Evolutionary conservation across 2,113 vertebrate species (phyloP).

Genomic region (Axis porcinus): DNA sequence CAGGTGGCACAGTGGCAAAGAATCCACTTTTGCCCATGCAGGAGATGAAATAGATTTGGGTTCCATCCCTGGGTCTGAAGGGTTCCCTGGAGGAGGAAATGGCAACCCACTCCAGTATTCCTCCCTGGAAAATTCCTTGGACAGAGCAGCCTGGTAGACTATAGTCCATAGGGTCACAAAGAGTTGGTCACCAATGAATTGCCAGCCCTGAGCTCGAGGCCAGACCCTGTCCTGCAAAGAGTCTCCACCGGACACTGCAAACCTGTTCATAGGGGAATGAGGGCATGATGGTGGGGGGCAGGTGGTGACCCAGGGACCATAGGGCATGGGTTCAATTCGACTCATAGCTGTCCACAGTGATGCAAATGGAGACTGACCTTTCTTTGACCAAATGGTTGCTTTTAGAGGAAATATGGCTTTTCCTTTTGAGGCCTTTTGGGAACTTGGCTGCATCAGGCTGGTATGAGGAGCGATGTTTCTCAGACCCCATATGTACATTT

Average conservation of each 20-base stretch:
- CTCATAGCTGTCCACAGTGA: neutral
- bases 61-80: neutral
- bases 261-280: neutral
- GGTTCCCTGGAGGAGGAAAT: neutral
- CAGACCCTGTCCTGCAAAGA: fast-evolving
- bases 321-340: too few relatives aligned
- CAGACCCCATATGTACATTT: neutral
- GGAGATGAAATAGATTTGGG: neutral
- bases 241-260: neutral
- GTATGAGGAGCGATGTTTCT: neutral
- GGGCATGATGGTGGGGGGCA: neutral
- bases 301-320: neutral
- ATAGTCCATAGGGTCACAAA: neutral
- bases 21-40: neutral
- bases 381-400: constrained; percentile 68
- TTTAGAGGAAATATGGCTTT: constrained; percentile 50
- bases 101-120: neutral
- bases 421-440: constrained; percentile 55
- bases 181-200: neutral
- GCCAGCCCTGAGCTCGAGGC: neutral
- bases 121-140: neutral
- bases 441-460: neutral
- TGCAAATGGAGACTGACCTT: neutral
- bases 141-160: neutral
- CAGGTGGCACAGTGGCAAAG: neutral